phyloP scores from a whole-genome alignment of 2,888 invertebrate species.

The Dione juno region DNA sequence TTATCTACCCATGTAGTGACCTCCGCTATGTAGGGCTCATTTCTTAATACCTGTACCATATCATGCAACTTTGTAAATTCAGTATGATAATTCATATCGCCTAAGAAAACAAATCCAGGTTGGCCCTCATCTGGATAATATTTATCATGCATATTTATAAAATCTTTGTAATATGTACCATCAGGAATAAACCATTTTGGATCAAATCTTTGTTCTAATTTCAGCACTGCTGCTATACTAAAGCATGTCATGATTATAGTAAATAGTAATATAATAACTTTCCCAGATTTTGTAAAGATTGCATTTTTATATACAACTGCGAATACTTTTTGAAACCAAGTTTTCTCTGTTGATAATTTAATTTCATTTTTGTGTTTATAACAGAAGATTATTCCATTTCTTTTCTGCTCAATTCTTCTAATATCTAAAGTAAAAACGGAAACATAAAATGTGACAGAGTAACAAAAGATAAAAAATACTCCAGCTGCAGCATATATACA shows the following conservation, averaged over 20 bases:
- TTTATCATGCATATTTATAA: constrained; percentile 77
- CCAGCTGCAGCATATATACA: constrained; percentile 91
- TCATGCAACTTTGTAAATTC: constrained; percentile 84
- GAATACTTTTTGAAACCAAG: constrained; percentile 84
- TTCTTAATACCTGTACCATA: constrained; percentile 80
- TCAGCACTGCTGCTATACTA: constrained; percentile 85
- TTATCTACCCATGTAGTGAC: constrained; percentile 86
- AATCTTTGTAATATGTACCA: constrained; percentile 86
- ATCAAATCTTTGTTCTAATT: constrained; percentile 90
- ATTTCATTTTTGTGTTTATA: constrained; percentile 84
- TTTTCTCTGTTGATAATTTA: constrained; percentile 80
- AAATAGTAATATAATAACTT: constrained; percentile 84
- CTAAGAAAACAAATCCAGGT: constrained; percentile 86
- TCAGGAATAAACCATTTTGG: constrained; percentile 91
- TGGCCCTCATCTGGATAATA: constrained; percentile 87
- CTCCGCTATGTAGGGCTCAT: constrained; percentile 80
- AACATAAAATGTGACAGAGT: constrained; percentile 91
- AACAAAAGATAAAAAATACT: constrained; percentile 89
- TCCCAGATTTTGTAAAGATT: constrained; percentile 86
- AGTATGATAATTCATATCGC: constrained; percentile 85
- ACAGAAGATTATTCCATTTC: constrained; percentile 88
- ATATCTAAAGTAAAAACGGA: constrained; percentile 90
- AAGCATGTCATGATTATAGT: constrained; percentile 84
- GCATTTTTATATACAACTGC: constrained; percentile 85
- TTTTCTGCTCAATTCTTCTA: constrained; percentile 83